Conservation (phyloP, 2,797 vertebrate genomes). For the Anguilla anguilla region DNA sequence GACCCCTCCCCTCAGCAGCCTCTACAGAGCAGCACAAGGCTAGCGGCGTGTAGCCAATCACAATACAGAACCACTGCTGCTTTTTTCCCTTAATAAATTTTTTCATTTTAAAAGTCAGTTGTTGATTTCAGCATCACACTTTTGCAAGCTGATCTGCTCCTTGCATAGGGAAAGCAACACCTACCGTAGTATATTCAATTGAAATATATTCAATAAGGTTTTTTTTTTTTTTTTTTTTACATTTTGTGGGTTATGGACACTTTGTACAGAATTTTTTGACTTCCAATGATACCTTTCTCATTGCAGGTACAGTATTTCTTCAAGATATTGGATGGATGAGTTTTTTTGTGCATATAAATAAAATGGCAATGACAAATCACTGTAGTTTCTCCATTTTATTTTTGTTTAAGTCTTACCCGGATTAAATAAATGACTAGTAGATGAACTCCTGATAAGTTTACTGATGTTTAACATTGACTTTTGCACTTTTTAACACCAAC, state of each 20-base stretch:
- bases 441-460: conserved; percentile 74
- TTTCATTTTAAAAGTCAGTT: not conserved
- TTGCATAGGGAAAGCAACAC: not conserved
- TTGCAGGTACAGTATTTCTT: conserved; percentile 95
- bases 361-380: conserved; percentile 35
- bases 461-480: conserved; percentile 82
- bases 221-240: not conserved
- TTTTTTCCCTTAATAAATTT: not conserved
- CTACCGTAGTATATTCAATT: not conserved
- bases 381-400: conserved; percentile 81
- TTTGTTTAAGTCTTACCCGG: conserved; percentile 76
- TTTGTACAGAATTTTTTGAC: not conserved
- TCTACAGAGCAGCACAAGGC: not conserved
- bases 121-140: not conserved
- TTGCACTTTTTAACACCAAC: conserved; percentile 72
- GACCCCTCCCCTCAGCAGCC: not conserved
- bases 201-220: not conserved
- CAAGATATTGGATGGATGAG: conserved; percentile 88
- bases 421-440: conserved; percentile 82
- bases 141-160: not conserved
- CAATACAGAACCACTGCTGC: not conserved
- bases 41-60: not conserved
- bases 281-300: not conserved
- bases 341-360: conserved; percentile 27
- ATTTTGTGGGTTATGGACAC: not conserved